phyloP scores from a whole-genome alignment of 2,113 vertebrate genomes.

The Vulpes lagopus region DNA sequence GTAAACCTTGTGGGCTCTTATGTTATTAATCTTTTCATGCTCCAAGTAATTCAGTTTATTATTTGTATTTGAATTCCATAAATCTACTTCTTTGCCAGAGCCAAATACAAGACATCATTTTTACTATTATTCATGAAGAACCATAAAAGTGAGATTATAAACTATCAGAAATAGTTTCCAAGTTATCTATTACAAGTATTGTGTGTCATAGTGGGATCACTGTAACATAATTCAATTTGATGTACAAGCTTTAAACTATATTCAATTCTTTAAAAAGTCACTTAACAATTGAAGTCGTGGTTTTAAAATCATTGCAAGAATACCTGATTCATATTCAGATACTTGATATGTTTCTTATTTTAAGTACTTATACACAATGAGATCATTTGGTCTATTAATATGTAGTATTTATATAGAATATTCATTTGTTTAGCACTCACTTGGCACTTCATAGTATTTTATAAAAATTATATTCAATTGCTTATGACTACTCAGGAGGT shows the following conservation, averaged over 20 bases:
- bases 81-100: conserved; percentile 59
- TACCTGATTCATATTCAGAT: conserved; percentile 58
- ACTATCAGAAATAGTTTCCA: conserved; percentile 61
- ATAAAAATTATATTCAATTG: neutral
- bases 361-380: conserved; percentile 3
- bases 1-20: neutral
- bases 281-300: conserved; percentile 70
- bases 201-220: conserved; percentile 62
- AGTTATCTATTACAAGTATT: conserved; percentile 64
- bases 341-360: neutral
- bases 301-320: conserved; percentile 65
- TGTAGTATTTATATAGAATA: neutral
- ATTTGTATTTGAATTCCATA: conserved; percentile 64
- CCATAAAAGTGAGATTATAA: conserved; percentile 61
- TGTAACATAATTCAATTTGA: conserved; percentile 75
- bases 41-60: conserved; percentile 5
- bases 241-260: conserved; percentile 66
- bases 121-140: conserved; percentile 49
- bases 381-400: neutral
- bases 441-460: neutral
- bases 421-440: neutral
- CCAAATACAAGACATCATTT: neutral
- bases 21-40: neutral
- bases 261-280: conserved; percentile 26
- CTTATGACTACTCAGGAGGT: neutral